These are phyloP conservation scores for Gasteruption jaculator DNA, from an alignment of 2,888 invertebrate species.

Conservation along the genomic window DNA sequence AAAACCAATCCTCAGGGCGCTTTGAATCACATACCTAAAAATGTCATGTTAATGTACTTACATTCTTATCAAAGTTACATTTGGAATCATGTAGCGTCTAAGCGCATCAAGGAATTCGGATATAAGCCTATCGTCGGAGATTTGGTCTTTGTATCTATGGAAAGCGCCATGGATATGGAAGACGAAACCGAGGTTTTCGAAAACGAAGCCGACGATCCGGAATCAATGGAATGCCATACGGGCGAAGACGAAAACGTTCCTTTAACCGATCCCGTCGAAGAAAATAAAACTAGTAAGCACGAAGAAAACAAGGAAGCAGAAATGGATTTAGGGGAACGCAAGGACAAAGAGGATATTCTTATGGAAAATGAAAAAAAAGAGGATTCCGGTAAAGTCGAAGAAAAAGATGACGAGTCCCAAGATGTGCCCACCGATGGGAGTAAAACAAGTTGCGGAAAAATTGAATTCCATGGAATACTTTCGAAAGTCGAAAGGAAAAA, in stretches of 20 bases:
- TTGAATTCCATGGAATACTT: too few species aligned
- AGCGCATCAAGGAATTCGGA: constrained; percentile 68
- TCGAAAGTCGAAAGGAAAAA: too few species aligned
- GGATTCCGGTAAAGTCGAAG: neutral
- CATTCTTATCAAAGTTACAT: constrained; percentile 94
- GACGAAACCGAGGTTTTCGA: too few species aligned
- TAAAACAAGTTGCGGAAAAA: constrained; percentile 7
- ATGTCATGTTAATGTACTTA: constrained; percentile 81
- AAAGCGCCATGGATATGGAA: too few species aligned
- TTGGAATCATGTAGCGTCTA: constrained; percentile 84
- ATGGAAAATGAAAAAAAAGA: neutral
- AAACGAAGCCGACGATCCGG: too few species aligned
- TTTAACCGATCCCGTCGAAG: neutral
- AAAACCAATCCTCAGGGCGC: constrained; percentile 40
- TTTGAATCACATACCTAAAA: constrained; percentile 67
- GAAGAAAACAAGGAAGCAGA: too few species aligned
- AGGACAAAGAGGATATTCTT: constrained; percentile 1
- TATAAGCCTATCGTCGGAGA: constrained; percentile 72
- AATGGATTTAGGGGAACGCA: too few species aligned
- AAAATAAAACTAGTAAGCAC: too few species aligned
- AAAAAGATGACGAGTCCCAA: neutral
- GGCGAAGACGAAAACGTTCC: constrained; percentile 12
- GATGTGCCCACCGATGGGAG: neutral
- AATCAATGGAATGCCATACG: too few species aligned
- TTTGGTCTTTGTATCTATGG: constrained; percentile 55